phyloP scores from a whole-genome alignment of 2,888 invertebrate species.

The Athalia circularis region DNA sequence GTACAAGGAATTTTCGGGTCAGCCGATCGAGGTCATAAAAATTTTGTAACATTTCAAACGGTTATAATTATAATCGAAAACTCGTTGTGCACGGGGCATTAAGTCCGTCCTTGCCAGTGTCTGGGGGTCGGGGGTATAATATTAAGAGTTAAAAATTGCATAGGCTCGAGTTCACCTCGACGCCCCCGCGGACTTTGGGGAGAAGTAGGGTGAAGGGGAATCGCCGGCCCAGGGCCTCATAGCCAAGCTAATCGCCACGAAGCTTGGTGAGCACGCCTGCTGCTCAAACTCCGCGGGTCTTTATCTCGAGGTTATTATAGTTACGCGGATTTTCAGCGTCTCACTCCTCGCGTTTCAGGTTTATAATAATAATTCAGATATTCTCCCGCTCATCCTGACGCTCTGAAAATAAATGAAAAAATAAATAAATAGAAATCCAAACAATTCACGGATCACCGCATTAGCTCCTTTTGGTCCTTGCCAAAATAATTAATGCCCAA shows the following conservation, averaged over 20 bases:
- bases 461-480: no score
- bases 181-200: slow-evolving; percentile 51
- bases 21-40: no score
- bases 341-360: background rate
- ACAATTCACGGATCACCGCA: no score
- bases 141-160: slow-evolving; percentile 59
- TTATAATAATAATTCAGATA: background rate
- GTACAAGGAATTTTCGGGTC: no score
- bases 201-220: slow-evolving; percentile 49
- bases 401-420: no score
- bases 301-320: slow-evolving; percentile 22
- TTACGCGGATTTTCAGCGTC: background rate
- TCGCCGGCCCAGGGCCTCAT: slow-evolving; percentile 50
- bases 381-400: background rate
- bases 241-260: slow-evolving; percentile 65
- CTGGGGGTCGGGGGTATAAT: slow-evolving; percentile 48
- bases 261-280: slow-evolving; percentile 63
- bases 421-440: no score
- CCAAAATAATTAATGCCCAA: no score
- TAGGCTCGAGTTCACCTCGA: slow-evolving; percentile 52
- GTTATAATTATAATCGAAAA: background rate
- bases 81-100: slow-evolving; percentile 50
- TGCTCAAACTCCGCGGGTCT: slow-evolving; percentile 52
- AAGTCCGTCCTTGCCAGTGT: slow-evolving; percentile 47
- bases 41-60: background rate